These are phyloP conservation scores for Diuraphis noxia DNA, from an alignment of 1,140 invertebrate genomes.

Conservation along the genomic window DNA sequence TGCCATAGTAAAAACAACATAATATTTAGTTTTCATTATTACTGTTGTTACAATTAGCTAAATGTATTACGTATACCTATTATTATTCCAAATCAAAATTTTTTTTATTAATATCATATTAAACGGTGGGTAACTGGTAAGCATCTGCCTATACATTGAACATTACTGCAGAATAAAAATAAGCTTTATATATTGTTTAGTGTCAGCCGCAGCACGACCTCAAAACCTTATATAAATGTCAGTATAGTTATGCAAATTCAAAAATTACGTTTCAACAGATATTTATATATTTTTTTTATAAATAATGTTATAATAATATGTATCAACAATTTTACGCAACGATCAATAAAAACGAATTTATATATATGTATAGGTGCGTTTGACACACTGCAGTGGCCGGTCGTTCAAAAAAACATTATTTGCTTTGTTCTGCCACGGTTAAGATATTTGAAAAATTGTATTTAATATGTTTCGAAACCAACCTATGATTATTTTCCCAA, in stretches of 20 bases:
- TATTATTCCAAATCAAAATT: not conserved
- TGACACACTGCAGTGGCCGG: too few relatives aligned
- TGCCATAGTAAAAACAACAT: not conserved
- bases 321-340: not conserved
- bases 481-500: too few relatives aligned
- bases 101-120: not conserved
- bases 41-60: not conserved
- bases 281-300: not conserved
- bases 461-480: too few relatives aligned
- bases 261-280: not conserved
- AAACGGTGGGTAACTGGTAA: not conserved
- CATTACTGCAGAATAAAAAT: not conserved
- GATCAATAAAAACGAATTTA: not conserved
- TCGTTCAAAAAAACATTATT: too few relatives aligned
- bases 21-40: not conserved
- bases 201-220: not conserved
- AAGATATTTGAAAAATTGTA: too few relatives aligned
- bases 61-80: not conserved
- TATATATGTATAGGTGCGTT: too few relatives aligned
- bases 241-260: not conserved
- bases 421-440: too few relatives aligned
- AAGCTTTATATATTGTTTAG: not conserved
- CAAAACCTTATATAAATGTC: not conserved
- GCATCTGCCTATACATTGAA: not conserved
- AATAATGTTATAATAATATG: not conserved